Evolutionary conservation across 2,888 invertebrate genomes (phyloP).

Genomic region (Melanargia galathea): DNA sequence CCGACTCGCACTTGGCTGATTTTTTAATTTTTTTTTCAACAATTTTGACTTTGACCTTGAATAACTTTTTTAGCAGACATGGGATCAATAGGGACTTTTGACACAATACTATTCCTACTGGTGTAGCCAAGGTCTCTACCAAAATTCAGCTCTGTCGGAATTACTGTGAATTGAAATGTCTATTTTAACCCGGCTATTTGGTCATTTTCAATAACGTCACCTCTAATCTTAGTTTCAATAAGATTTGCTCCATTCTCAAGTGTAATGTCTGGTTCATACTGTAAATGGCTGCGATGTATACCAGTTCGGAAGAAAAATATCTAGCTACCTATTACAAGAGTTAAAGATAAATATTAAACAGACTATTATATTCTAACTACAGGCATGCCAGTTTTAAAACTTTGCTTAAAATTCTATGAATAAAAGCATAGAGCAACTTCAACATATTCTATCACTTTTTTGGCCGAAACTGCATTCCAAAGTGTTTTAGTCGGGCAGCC

Average conservation of each 20-base stretch:
- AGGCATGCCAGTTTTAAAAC: conserved; percentile 14
- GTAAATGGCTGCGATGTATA: background rate
- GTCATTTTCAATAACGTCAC: background rate
- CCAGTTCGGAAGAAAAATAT: no score
- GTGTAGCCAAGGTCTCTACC: no score
- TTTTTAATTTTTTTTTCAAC: no score
- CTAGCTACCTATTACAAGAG: no score
- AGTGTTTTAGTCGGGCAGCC: background rate
- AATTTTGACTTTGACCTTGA: no score
- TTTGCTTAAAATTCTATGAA: background rate
- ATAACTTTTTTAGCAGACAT: no score
- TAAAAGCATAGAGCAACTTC: conserved; percentile 2
- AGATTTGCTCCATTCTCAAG: background rate
- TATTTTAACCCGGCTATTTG: background rate
- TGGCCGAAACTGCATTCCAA: background rate
- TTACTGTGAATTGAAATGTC: background rate
- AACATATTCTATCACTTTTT: background rate
- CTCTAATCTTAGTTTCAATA: background rate
- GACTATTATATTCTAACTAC: no score
- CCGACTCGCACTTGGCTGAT: no score
- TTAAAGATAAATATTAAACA: no score
- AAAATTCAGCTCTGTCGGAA: no score
- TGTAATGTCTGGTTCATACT: conserved; percentile 5
- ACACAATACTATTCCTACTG: no score
- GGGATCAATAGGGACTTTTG: no score